Percentiles rank a stretch among this genome's conserved stretches.
Evolutionary conservation across 2,113 vertebrate genomes (phyloP).

Genomic region (Orycteropus afer): DNA sequence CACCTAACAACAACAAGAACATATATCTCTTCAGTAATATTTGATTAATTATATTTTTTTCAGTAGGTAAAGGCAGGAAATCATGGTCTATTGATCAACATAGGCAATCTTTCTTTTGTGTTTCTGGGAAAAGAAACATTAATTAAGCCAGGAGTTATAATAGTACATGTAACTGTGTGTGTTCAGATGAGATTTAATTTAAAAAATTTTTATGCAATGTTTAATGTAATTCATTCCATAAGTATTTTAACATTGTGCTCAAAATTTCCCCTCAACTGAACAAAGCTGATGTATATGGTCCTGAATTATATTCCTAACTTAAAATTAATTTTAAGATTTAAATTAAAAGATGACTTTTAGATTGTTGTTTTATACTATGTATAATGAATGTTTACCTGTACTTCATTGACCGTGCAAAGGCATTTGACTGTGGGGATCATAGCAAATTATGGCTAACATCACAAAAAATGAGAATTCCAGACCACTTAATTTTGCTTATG

Average conservation of each 20-base stretch:
- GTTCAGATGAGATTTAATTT: constrained; percentile 38
- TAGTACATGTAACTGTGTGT: constrained; percentile 20
- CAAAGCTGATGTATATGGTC: not conserved
- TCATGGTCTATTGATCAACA: constrained; percentile 80
- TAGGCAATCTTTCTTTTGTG: constrained; percentile 70
- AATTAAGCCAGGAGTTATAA: constrained; percentile 60
- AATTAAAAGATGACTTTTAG: not conserved
- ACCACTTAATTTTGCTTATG: too few relatives aligned
- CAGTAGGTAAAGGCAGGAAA: constrained; percentile 79
- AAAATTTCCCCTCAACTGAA: not conserved
- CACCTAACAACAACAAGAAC: too few relatives aligned
- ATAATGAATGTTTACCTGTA: too few relatives aligned
- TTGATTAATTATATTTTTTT: constrained; percentile 83
- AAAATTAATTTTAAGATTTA: constrained; percentile 39
- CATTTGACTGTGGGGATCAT: too few relatives aligned
- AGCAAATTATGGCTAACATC: too few relatives aligned
- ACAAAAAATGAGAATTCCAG: too few relatives aligned
- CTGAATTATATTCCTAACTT: not conserved
- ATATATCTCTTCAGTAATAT: constrained; percentile 67
- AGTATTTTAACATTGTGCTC: not conserved
- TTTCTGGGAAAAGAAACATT: constrained; percentile 54
- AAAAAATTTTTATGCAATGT: not conserved
- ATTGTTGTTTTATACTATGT: not conserved
- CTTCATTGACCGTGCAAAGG: too few relatives aligned
- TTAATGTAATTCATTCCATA: not conserved